Conservation (phyloP, 1,140 invertebrate genomes). For the Drosophila nannoptera region DNA sequence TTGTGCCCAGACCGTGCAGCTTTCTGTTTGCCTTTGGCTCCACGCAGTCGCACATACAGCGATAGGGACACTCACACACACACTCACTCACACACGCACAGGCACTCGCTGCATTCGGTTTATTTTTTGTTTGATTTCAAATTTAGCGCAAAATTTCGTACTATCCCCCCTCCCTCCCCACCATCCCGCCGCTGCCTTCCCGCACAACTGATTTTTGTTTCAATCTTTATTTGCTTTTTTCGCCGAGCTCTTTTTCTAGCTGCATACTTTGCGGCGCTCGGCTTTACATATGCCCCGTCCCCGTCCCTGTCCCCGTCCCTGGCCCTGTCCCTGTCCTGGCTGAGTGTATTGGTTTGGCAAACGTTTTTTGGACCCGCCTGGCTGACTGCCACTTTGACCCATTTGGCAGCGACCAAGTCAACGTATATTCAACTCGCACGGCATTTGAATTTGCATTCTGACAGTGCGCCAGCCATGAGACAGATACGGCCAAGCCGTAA, state of each 20-base stretch:
- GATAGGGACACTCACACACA: background rate
- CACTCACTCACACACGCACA: constrained; percentile 4
- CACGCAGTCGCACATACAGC: constrained; percentile 54
- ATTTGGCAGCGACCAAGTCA: constrained; percentile 68
- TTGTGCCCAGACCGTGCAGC: constrained; percentile 55
- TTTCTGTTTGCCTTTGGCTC: constrained; percentile 72
- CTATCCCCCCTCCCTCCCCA: too few species aligned
- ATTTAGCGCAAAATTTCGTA: constrained; percentile 70
- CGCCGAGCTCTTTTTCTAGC: constrained; percentile 23
- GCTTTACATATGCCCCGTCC: constrained; percentile 8
- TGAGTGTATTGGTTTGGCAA: constrained; percentile 63
- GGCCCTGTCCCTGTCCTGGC: constrained; percentile 23
- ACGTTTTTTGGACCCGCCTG: constrained; percentile 62
- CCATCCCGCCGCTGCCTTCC: too few species aligned
- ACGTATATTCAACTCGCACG: constrained; percentile 57
- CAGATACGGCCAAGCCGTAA: too few species aligned
- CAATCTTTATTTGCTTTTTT: too few species aligned
- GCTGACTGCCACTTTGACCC: constrained; percentile 75
- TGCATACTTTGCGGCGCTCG: constrained; percentile 45
- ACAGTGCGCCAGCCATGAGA: constrained; percentile 31
- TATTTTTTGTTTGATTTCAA: constrained; percentile 75
- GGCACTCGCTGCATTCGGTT: constrained; percentile 40
- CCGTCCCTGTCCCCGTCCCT: too few species aligned
- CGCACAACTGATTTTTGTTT: too few species aligned
- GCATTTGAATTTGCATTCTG: constrained; percentile 53